A percentile compares a stretch with the other conserved stretches of the same genome.
Evolutionary conservation across 92 coral and sea anemone species (phyloP).

Genomic region (Epizoanthus ramosus): DNA sequence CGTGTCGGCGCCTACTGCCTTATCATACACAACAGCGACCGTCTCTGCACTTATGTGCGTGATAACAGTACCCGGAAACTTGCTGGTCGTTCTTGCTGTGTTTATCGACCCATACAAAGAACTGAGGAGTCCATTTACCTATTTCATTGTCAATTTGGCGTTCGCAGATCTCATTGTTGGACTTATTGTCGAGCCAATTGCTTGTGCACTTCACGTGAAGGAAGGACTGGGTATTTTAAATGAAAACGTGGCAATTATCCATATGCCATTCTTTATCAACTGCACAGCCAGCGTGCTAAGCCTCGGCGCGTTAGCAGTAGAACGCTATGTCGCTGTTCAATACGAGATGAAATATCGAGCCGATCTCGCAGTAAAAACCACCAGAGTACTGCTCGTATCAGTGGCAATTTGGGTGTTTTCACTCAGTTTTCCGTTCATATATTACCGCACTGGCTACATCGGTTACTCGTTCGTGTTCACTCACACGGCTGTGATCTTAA

Average conservation of each 20-base stretch:
- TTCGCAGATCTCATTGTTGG: slow-evolving; percentile 51
- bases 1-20: slow-evolving; percentile 40
- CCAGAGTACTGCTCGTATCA: slow-evolving; percentile 34
- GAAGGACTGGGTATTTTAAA: slow-evolving; percentile 38
- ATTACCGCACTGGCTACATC: slow-evolving; percentile 20
- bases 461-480: slow-evolving; percentile 28
- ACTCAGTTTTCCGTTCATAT: slow-evolving; percentile 8
- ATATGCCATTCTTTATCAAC: slow-evolving; percentile 48
- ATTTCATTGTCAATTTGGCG: slow-evolving; percentile 50
- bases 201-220: slow-evolving; percentile 35
- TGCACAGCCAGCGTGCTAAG: slow-evolving; percentile 56
- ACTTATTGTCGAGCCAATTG: slow-evolving; percentile 40
- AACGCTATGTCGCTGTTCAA: slow-evolving; percentile 49
- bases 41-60: slow-evolving; percentile 33
- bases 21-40: slow-evolving; percentile 45
- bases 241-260: slow-evolving; percentile 17
- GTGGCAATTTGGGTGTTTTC: slow-evolving; percentile 25
- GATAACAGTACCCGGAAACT: slow-evolving; percentile 54
- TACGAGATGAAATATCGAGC: slow-evolving; percentile 44
- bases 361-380: slow-evolving; percentile 36
- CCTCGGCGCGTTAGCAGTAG: slow-evolving; percentile 51
- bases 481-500: slow-evolving; percentile 29
- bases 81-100: slow-evolving; percentile 55
- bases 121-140: slow-evolving; percentile 47
- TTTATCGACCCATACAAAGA: slow-evolving; percentile 50